phyloP scores from a whole-genome alignment of 2,113 vertebrate genomes.

The Gavia stellata region DNA sequence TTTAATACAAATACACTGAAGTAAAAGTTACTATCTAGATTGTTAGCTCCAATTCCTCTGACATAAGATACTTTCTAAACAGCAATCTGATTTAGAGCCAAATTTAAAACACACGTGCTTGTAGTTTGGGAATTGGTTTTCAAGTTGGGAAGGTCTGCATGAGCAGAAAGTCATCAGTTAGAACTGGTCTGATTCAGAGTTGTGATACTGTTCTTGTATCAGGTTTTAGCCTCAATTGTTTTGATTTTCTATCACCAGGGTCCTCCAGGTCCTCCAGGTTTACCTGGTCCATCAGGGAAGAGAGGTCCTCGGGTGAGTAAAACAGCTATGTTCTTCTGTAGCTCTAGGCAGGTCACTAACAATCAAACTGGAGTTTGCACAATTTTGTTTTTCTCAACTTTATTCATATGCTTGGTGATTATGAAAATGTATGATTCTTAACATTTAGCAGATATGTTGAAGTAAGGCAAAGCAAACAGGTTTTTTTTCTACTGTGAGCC shows the following conservation, averaged over 20 bases:
- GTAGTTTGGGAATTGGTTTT: background rate
- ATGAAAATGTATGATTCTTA: background rate
- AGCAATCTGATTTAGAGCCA: conserved; percentile 14
- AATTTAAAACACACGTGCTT: background rate
- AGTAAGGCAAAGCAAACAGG: background rate
- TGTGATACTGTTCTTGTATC: background rate
- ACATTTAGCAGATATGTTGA: background rate
- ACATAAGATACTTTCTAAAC: background rate
- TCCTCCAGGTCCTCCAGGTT: conserved; percentile 87
- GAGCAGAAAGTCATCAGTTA: background rate
- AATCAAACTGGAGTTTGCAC: background rate
- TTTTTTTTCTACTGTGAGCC: background rate
- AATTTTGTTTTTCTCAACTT: background rate
- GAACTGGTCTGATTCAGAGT: background rate
- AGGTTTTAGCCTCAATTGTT: conserved; percentile 1
- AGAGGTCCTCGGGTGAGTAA: conserved; percentile 93
- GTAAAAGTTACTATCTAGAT: conserved; percentile 29
- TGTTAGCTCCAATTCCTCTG: conserved; percentile 6
- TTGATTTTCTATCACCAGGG: conserved; percentile 78
- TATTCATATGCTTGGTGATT: background rate
- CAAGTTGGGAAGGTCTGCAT: background rate
- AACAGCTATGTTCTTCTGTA: background rate
- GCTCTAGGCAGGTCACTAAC: background rate
- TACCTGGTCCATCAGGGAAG: conserved; percentile 88
- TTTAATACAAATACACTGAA: conserved; percentile 20